These are phyloP conservation scores for Spinibarbus caldwelli DNA, from an alignment of 2,797 vertebrate genomes.

Conservation along the genomic window DNA sequence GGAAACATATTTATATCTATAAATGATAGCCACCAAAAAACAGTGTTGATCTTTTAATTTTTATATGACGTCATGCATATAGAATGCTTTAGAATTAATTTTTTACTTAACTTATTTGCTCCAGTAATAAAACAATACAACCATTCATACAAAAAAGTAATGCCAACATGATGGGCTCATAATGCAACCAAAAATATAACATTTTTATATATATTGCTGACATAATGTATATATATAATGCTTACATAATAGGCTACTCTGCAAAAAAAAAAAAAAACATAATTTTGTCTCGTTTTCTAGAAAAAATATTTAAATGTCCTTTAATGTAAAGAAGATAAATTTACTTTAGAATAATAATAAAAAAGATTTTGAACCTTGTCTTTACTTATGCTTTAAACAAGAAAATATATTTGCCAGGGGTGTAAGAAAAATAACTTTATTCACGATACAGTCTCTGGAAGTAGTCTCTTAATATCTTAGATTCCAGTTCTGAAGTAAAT, in stretches of 20 bases:
- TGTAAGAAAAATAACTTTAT: not conserved
- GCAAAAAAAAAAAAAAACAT: not conserved
- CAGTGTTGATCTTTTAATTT: no score
- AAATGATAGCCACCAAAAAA: not conserved
- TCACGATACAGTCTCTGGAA: not conserved
- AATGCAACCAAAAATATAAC: no score
- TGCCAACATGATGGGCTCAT: not conserved
- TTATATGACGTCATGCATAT: no score
- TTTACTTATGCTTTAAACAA: not conserved
- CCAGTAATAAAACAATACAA: not conserved
- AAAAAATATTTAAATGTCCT: not conserved
- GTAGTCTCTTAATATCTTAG: not conserved
- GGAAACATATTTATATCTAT: not conserved
- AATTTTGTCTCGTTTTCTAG: not conserved
- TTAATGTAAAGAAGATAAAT: not conserved
- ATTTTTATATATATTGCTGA: no score
- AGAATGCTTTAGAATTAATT: not conserved
- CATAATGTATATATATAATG: no score
- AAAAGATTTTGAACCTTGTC: not conserved
- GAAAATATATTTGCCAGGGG: not conserved
- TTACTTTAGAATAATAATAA: not conserved
- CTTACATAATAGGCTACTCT: not conserved
- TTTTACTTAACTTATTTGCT: not conserved
- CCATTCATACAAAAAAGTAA: not conserved
- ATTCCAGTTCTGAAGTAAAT: not conserved